These are phyloP conservation scores for Carollia perspicillata DNA, from an alignment of 2,113 vertebrate species.

Conservation along the genomic window DNA sequence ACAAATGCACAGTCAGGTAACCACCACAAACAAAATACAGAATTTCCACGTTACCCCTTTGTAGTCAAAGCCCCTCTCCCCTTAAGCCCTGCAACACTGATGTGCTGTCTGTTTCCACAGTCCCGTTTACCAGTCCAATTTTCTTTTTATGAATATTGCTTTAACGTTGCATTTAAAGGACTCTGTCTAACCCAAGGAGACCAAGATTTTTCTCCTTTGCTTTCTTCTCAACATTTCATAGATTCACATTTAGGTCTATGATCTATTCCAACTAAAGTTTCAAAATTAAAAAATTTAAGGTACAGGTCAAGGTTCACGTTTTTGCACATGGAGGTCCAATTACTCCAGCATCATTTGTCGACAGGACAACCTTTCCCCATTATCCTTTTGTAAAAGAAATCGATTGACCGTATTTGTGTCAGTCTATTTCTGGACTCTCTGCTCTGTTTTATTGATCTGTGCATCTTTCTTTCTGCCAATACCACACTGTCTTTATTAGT, in stretches of 20 bases:
- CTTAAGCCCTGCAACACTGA: background rate
- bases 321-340: background rate
- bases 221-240: constrained; percentile 12
- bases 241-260: background rate
- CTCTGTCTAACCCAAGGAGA: background rate
- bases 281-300: background rate
- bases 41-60: background rate
- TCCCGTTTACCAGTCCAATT: background rate
- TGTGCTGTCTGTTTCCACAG: background rate
- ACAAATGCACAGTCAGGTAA: background rate
- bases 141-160: constrained; percentile 6
- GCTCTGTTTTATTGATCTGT: background rate
- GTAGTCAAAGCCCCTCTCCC: background rate
- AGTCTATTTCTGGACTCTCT: background rate
- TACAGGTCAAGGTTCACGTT: background rate
- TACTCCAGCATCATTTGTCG: background rate
- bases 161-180: constrained; percentile 4
- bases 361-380: background rate
- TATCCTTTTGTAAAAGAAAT: background rate
- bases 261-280: background rate
- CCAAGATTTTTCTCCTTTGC: background rate
- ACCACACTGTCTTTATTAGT: background rate
- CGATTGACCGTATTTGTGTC: background rate
- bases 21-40: background rate
- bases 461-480: background rate